These are phyloP conservation scores for Clistopyga incitator DNA, from an alignment of 2,888 invertebrate species.

Conservation along the genomic window DNA sequence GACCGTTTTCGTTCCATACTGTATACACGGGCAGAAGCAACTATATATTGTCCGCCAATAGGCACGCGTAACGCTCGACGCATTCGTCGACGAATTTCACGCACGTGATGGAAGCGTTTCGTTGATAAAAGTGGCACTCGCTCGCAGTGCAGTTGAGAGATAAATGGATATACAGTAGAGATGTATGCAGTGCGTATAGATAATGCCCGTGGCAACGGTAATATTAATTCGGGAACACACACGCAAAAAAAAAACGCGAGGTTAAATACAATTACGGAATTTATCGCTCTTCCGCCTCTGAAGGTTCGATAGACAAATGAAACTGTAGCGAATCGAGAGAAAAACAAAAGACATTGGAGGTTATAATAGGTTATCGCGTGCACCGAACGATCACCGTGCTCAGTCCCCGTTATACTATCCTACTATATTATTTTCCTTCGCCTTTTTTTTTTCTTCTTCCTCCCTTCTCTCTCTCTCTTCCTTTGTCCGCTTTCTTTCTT, in stretches of 20 bases:
- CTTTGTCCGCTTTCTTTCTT: constrained; percentile 23
- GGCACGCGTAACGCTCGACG: not conserved
- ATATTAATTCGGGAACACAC: not conserved
- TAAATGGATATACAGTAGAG: not conserved
- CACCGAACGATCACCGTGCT: constrained; percentile 35
- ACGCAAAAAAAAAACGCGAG: no score
- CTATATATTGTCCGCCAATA: constrained; percentile 17
- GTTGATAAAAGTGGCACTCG: constrained; percentile 42
- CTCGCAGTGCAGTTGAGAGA: constrained; percentile 15
- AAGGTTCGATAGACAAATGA: not conserved
- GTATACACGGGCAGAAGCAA: not conserved
- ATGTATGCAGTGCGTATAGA: not conserved
- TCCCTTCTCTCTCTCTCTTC: constrained; percentile 9
- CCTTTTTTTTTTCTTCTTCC: constrained; percentile 16
- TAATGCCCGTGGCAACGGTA: not conserved
- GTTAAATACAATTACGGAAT: constrained; percentile 12
- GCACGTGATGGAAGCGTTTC: constrained; percentile 31
- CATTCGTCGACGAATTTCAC: constrained; percentile 24
- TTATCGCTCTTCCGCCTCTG: not conserved
- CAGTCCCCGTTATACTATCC: not conserved
- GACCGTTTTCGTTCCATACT: no score
- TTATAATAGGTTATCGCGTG: constrained; percentile 28
- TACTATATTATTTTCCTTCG: constrained; percentile 8
- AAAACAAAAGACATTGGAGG: constrained; percentile 34
- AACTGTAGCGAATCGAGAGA: not conserved